A percentile compares a stretch with the other conserved stretches of the same genome.
These are phyloP conservation scores for Actenoides hombroni DNA, from an alignment of 2,113 vertebrate species.

Conservation along the genomic window DNA sequence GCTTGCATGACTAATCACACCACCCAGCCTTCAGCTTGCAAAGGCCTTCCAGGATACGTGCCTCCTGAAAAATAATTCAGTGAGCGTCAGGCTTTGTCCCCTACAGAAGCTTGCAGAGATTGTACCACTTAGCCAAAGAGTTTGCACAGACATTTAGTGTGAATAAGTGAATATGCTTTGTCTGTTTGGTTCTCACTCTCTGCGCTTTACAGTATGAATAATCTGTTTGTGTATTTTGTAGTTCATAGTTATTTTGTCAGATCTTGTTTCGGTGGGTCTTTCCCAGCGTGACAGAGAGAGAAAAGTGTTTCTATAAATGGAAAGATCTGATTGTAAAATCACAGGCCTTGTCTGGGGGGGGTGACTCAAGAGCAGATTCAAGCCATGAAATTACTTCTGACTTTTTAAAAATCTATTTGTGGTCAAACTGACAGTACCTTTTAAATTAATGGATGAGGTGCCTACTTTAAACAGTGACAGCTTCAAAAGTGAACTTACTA, in stretches of 20 bases:
- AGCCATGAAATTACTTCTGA: not conserved
- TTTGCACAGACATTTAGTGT: not conserved
- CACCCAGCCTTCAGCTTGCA: not conserved
- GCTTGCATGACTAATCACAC: not conserved
- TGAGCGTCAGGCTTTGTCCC: slow-evolving; percentile 12
- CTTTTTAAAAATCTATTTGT: not conserved
- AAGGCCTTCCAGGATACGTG: not conserved
- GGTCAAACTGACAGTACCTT: not conserved
- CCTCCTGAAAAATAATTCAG: not conserved
- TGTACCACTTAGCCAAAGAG: not conserved
- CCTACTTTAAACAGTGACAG: not conserved
- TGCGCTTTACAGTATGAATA: not conserved
- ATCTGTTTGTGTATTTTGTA: not conserved
- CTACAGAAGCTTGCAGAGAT: not conserved
- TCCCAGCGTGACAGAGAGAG: not conserved
- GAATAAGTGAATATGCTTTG: not conserved
- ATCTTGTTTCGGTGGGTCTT: not conserved
- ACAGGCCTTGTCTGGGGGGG: not conserved
- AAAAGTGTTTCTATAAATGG: not conserved
- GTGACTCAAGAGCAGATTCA: not conserved
- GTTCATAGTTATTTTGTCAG: not conserved
- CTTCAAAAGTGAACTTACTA: not conserved
- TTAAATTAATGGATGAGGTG: not conserved
- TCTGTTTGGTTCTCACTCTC: not conserved
- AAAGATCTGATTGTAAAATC: slow-evolving; percentile 43